phyloP scores from a whole-genome alignment of 2,797 vertebrate species.

The Rallus crepitans region DNA sequence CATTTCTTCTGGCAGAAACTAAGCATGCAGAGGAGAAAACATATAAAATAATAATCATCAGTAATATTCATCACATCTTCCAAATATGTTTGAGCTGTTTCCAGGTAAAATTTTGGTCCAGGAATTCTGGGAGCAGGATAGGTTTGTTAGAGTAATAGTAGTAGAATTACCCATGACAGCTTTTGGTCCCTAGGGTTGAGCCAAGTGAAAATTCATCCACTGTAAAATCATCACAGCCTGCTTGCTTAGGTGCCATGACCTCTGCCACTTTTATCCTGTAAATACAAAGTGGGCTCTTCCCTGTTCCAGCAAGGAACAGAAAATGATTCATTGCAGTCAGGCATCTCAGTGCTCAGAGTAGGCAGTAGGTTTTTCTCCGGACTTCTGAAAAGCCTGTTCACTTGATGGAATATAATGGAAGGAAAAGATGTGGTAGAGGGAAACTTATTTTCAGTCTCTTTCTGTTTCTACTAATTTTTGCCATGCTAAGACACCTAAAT shows the following conservation, averaged over 20 bases:
- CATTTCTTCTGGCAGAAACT: background rate
- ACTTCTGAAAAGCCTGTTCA: constrained; percentile 48
- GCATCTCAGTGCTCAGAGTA: constrained; percentile 43
- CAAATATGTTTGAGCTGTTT: constrained; percentile 3
- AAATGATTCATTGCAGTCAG: constrained; percentile 52
- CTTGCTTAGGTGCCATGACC: background rate
- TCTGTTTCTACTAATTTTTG: background rate
- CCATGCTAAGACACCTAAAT: background rate
- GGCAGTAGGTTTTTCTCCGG: constrained; percentile 53
- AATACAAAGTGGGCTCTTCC: background rate
- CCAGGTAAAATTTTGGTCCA: background rate
- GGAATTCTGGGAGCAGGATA: background rate
- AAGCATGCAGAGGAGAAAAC: background rate
- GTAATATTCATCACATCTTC: background rate
- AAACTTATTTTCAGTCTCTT: background rate
- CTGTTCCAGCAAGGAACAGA: constrained; percentile 31
- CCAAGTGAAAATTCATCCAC: background rate
- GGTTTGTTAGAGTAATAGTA: background rate
- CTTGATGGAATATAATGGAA: constrained; percentile 3
- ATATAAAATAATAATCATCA: background rate
- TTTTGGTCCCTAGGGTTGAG: background rate
- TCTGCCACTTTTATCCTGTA: background rate
- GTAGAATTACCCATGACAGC: background rate
- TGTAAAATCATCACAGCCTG: constrained; percentile 14
- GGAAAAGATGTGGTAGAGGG: background rate